Conservation (phyloP, 2,113 vertebrate genomes). For the Potamarius usumacintae region DNA sequence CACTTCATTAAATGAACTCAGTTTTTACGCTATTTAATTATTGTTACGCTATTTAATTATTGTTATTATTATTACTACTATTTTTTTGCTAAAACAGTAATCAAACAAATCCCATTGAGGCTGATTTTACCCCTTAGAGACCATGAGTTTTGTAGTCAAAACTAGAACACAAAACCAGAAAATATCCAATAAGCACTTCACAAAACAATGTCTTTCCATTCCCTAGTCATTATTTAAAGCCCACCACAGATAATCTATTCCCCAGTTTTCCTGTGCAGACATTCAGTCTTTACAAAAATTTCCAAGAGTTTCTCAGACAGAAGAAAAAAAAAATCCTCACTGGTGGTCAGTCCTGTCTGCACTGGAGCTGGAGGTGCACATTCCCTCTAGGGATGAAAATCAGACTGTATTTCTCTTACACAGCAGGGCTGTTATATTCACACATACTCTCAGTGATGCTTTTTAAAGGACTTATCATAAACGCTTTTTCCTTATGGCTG, state of each 20-base stretch:
- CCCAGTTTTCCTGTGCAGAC: slow-evolving; percentile 32
- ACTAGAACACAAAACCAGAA: background rate
- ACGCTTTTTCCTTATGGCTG: background rate
- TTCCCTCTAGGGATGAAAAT: background rate
- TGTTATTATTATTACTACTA: too few species aligned
- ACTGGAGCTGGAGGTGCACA: background rate
- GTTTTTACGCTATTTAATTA: too few species aligned
- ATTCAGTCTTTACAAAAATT: background rate
- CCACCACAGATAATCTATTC: slow-evolving; percentile 33
- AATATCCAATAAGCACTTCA: background rate
- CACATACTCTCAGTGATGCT: background rate
- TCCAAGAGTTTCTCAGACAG: slow-evolving; percentile 8
- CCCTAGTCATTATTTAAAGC: slow-evolving; percentile 11
- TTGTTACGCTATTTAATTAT: too few species aligned
- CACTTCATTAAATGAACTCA: background rate
- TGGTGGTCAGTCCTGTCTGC: slow-evolving; percentile 26
- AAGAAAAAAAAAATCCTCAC: background rate
- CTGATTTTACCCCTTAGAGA: background rate
- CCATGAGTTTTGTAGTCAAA: background rate
- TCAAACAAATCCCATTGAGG: background rate
- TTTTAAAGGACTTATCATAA: background rate
- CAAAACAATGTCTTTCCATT: slow-evolving; percentile 8
- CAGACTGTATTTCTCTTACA: slow-evolving; percentile 2
- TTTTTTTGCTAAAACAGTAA: background rate
- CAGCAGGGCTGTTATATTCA: background rate